Percentiles rank a stretch among this genome's conserved stretches.
These are phyloP conservation scores for Podabrus alpinus DNA, from an alignment of 2,888 invertebrate species.

Conservation along the genomic window DNA sequence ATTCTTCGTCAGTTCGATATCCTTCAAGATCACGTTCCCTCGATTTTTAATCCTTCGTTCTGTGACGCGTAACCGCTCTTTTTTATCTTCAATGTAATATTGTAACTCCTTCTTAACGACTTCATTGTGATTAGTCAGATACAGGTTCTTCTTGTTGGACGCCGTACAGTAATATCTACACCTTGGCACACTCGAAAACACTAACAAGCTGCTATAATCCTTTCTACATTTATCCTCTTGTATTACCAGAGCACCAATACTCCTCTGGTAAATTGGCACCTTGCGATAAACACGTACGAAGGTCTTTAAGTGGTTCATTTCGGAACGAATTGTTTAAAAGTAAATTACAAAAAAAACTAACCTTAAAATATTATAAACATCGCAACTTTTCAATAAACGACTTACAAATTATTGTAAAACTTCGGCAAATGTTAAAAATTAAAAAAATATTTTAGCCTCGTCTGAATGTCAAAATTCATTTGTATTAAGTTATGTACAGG, in stretches of 20 bases:
- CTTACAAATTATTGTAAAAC: background rate
- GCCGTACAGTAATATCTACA: slow-evolving; percentile 8
- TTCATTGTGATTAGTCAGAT: slow-evolving; percentile 18
- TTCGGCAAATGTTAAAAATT: background rate
- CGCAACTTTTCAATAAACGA: background rate
- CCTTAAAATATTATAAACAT: background rate
- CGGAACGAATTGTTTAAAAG: background rate
- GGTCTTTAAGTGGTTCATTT: background rate
- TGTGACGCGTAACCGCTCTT: slow-evolving; percentile 64
- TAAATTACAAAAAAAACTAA: background rate
- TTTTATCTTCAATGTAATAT: slow-evolving; percentile 62
- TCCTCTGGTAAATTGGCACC: background rate
- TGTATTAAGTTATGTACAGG: background rate
- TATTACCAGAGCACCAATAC: background rate
- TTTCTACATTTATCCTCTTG: background rate
- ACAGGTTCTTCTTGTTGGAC: slow-evolving; percentile 25
- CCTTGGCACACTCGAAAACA: background rate
- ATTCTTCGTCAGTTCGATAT: slow-evolving; percentile 71
- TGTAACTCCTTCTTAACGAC: slow-evolving; percentile 43
- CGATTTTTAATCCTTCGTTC: slow-evolving; percentile 63
- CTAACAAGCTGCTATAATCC: background rate
- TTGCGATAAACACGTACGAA: background rate
- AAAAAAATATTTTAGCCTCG: background rate
- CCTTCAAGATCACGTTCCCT: slow-evolving; percentile 68
- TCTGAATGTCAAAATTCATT: background rate